Percentiles rank a stretch among this genome's conserved stretches.
These are phyloP conservation scores for Trichonephila clavata DNA, from an alignment of 1,140 invertebrate species.

Conservation along the genomic window DNA sequence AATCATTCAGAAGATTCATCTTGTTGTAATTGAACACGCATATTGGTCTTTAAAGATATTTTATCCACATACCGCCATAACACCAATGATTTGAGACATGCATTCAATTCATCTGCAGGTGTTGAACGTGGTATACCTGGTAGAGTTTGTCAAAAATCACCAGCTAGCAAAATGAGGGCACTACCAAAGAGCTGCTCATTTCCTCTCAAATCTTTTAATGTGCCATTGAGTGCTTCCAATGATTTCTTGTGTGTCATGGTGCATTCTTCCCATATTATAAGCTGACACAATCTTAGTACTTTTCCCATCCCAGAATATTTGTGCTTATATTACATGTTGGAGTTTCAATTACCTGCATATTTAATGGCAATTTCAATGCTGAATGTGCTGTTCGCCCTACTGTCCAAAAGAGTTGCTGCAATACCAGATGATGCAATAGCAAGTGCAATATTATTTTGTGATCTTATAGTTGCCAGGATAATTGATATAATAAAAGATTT, in stretches of 20 bases:
- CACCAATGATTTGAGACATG: no score
- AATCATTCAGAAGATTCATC: no score
- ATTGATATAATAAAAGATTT: no score
- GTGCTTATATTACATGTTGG: neutral
- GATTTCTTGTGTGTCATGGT: conserved; percentile 77
- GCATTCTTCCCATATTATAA: conserved; percentile 78
- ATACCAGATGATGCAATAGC: no score
- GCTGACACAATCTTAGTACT: conserved; percentile 53
- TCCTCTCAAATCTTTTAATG: conserved; percentile 78
- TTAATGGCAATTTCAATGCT: conserved; percentile 82
- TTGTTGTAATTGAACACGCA: no score
- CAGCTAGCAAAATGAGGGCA: conserved; percentile 80
- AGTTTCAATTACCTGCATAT: conserved; percentile 77
- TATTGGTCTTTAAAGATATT: no score
- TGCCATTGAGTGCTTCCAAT: conserved; percentile 79
- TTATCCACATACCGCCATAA: no score
- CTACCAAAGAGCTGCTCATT: conserved; percentile 75
- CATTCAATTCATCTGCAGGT: no score
- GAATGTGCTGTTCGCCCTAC: conserved; percentile 80
- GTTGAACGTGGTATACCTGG: conserved; percentile 78
- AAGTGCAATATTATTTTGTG: no score
- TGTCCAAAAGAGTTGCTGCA: no score
- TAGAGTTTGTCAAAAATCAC: conserved; percentile 82
- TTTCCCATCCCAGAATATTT: no score
- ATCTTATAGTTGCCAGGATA: no score